phyloP scores from a whole-genome alignment of 2,888 invertebrate species.

The Caenorhabditis imperialis region DNA sequence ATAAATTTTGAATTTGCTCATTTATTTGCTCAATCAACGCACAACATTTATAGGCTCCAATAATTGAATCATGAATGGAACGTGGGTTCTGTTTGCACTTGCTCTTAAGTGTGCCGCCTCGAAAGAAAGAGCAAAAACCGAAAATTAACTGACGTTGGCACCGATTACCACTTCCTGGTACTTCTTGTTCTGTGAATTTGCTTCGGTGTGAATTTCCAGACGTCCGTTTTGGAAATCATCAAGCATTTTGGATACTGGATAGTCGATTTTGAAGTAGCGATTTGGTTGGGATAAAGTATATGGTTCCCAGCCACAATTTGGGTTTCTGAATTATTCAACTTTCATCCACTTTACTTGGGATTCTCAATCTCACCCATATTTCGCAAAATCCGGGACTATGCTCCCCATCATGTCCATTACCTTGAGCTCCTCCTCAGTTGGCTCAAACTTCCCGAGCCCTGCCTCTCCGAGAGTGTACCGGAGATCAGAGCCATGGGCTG shows the following conservation, averaged over 20 bases:
- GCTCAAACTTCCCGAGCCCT: slow-evolving; percentile 50
- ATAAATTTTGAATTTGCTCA: slow-evolving; percentile 17
- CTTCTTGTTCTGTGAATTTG: background rate
- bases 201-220: slow-evolving; percentile 3
- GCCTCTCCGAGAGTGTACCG: slow-evolving; percentile 62
- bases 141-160: too few relatives aligned
- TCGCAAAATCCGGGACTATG: slow-evolving; percentile 62
- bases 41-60: slow-evolving; percentile 7
- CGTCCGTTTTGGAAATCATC: slow-evolving; percentile 16
- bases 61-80: background rate
- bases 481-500: slow-evolving; percentile 59
- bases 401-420: slow-evolving; percentile 58
- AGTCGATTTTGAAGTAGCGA: slow-evolving; percentile 27
- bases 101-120: background rate
- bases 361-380: slow-evolving; percentile 52
- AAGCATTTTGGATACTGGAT: slow-evolving; percentile 25
- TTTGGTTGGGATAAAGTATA: slow-evolving; percentile 1
- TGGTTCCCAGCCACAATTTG: slow-evolving; percentile 21
- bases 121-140: too few relatives aligned
- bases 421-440: slow-evolving; percentile 54
- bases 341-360: background rate
- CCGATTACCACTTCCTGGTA: too few relatives aligned
- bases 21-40: slow-evolving; percentile 2
- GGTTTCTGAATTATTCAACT: slow-evolving; percentile 11
- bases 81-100: slow-evolving; percentile 40